Evolutionary conservation across 2,888 invertebrate genomes (phyloP), one percentile per base, ranked within the genome.

Genomic region (Hololepta plana): DNA sequence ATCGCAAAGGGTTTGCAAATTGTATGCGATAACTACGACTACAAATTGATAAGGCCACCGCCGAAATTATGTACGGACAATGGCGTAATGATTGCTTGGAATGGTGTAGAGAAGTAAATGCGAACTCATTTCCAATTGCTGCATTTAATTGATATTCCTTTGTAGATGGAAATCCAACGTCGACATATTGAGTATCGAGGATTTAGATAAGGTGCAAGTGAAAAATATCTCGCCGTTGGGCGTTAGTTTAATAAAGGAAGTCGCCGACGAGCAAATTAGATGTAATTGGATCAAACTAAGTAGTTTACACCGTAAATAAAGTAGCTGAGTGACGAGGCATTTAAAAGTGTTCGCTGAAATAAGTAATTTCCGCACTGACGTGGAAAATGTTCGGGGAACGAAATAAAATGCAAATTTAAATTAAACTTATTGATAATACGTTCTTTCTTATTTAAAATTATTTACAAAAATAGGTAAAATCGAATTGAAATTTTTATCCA

Each of bases 61-160:
- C 71, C 77, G 12, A 63, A 67, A 44, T 63, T 90, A 6, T 98
- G 98, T 49, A 91, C 90, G 1, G 98, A 98, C 51, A 98, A 98
- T 64, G 98, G 96, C 4, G 68, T 91, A 15, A 98, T 98, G 98
- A 85, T 98, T 41, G 96, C 96, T 10, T 96, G 96, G 93, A 93
- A 93, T 62, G 95, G 88, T 5, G 60, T 90, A 26, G 93, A 95
- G 55, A 76, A 71, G 51, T 63, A 69, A 40, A 17, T n/a, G n/a
- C n/a, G n/a, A n/a, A n/a, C n/a, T n/a, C n/a, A n/a, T 30, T 22
- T 31, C 12, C 12, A 4, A 14, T 3, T 22, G 8, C 14, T 20
- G 12, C 11, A 28, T 28, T 19, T 3, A 9, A 12, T 3, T 15
- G 9, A 4, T 3, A 13, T 20, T n/a, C 11, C n/a, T n/a, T n/a